Base-by-base conservation (phyloP, 2,797 vertebrate genomes). In the Neosilurus mollespiculum region DNA sequence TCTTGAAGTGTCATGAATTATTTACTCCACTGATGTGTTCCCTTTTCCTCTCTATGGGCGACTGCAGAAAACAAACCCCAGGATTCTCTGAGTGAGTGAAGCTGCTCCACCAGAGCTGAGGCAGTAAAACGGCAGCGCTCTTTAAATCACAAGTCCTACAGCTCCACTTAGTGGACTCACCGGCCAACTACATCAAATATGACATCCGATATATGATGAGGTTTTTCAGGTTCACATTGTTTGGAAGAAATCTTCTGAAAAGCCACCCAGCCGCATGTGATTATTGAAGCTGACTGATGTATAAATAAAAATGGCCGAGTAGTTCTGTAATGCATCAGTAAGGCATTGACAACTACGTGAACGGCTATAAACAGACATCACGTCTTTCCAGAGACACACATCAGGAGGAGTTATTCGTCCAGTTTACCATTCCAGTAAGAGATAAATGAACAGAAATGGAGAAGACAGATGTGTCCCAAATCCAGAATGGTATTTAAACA, bases 91-190 rank as follows among this genome's bases (percentile, higher is more conserved):
- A 59, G 62, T 22, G 64, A 64, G 30, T 59, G 73, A 37, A 43
- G 73, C 56, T 77, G 73, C 73, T 77, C 30, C 56, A 77, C 64
- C 24, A 82, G 81, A 69, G 59, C 43, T 49, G 77, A 56, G 20
- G 20, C 66, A 49, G 34, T 6, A 49, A 37, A 78, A 15, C 64
- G 16, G 22, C 58, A 5, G 65, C 0, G 18, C 4, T 64, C 7
- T 30, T 84, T 58, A 49, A 70, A 66, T 66, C 30, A 84, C 73
- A 53, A 79, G 64, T 70, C 56, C 69, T 72, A 76, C 16, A 70
- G 78, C 78, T 65, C 76, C 85, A 86, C 80, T 83, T 82, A 80
- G 85, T 85, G 87, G 78, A 30, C 18, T 54, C 56, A 7, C 54
- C 37, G 37, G 61, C 3, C 59, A 64, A 64, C 54, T 88, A 65